These are phyloP conservation scores for Motacilla alba DNA, from an alignment of 2,113 vertebrate species.

Conservation along the genomic window DNA sequence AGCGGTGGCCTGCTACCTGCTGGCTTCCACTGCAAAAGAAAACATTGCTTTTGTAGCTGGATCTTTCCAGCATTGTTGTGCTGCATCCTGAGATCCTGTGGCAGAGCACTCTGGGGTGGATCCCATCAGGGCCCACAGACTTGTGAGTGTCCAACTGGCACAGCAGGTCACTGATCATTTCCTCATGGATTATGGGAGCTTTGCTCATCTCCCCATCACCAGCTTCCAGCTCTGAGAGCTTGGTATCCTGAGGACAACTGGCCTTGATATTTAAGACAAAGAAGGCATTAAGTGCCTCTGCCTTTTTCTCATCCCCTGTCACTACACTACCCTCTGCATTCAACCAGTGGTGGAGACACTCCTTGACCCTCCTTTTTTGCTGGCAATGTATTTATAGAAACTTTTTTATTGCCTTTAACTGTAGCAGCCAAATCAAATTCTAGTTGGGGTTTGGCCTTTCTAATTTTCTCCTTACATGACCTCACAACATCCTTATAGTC, in stretches of 20 bases:
- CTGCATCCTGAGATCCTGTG: neutral
- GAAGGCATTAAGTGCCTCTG: neutral
- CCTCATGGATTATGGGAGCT: neutral
- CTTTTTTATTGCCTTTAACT: neutral
- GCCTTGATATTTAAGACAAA: neutral
- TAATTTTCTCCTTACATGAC: neutral
- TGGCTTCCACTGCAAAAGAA: neutral
- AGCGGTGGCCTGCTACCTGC: neutral
- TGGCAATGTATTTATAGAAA: neutral
- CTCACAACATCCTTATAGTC: neutral
- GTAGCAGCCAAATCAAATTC: neutral
- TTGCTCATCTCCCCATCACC: neutral
- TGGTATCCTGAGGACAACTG: neutral
- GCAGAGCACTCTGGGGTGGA: neutral
- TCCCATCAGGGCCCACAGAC: neutral
- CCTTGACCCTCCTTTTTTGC: neutral
- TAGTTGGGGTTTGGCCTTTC: neutral
- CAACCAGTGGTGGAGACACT: neutral
- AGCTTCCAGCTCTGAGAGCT: neutral
- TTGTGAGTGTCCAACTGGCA: neutral
- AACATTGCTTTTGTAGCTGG: accelerated
- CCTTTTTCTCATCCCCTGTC: neutral
- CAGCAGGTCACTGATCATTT: neutral
- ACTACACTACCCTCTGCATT: neutral
- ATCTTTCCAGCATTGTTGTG: neutral